A percentile compares a stretch with the other conserved stretches of the same genome.
phyloP scores from a whole-genome alignment of 2,888 invertebrate genomes.

The Melangyna quadrimaculata region DNA sequence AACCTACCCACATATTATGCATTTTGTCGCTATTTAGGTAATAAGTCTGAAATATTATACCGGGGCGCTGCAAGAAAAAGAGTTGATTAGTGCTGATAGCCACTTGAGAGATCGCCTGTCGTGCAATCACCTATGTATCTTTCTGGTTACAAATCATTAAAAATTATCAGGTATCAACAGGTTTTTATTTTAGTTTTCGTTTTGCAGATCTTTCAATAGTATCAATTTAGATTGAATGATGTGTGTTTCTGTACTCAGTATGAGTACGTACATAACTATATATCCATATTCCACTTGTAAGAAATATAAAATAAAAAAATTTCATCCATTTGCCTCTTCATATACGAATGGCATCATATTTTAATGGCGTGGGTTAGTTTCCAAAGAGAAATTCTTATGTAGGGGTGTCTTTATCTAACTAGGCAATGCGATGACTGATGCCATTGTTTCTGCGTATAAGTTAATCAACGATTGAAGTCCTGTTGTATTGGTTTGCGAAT shows the following conservation, averaged over 20 bases:
- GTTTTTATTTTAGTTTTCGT: neutral
- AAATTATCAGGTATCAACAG: neutral
- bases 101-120: neutral
- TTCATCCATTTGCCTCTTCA: neutral
- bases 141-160: neutral
- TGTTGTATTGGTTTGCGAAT: neutral
- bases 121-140: neutral
- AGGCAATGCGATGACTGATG: neutral
- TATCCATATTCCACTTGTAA: neutral
- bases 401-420: neutral
- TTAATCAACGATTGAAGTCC: neutral
- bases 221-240: neutral
- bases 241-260: neutral
- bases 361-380: neutral
- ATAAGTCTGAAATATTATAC: neutral
- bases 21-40: no score
- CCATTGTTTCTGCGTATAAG: neutral
- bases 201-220: neutral
- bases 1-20: no score
- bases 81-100: neutral
- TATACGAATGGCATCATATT: neutral
- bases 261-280: neutral
- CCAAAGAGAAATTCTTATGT: neutral
- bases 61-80: neutral
- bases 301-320: neutral